Conservation (phyloP, 2,888 invertebrate species). For the Metallyticus violacea region DNA sequence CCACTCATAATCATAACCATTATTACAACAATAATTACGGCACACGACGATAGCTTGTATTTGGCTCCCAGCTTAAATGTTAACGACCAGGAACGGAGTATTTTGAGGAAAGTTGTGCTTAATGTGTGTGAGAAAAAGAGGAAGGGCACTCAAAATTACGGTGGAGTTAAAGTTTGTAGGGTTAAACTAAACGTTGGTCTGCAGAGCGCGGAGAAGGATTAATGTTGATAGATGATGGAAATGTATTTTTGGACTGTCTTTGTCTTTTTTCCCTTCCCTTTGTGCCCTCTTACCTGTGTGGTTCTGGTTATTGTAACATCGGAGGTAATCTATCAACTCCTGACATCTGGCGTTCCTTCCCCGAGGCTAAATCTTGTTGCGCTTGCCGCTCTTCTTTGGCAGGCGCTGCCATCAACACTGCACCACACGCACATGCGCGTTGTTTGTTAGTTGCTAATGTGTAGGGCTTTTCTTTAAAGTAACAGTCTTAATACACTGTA, state of each 20-base stretch:
- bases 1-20: background rate
- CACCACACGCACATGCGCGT: background rate
- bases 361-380: background rate
- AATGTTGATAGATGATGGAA: constrained; percentile 27
- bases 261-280: constrained; percentile 16
- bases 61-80: background rate
- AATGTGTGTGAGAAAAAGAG: background rate
- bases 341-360: constrained; percentile 14
- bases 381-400: background rate
- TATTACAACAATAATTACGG: background rate
- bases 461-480: background rate
- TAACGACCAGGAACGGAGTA: background rate
- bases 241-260: background rate
- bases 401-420: background rate
- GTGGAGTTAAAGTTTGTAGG: background rate
- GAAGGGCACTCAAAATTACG: constrained; percentile 5
- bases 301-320: constrained; percentile 20
- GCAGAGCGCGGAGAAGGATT: background rate
- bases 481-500: background rate
- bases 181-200: background rate
- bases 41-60: background rate
- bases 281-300: background rate
- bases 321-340: constrained; percentile 25
- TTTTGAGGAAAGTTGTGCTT: background rate
- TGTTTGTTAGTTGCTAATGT: background rate